Evolutionary conservation across 2,888 invertebrate species (phyloP), one percentile per base, ranked within the genome.

Genomic region (Rugalucina vietnamica): DNA sequence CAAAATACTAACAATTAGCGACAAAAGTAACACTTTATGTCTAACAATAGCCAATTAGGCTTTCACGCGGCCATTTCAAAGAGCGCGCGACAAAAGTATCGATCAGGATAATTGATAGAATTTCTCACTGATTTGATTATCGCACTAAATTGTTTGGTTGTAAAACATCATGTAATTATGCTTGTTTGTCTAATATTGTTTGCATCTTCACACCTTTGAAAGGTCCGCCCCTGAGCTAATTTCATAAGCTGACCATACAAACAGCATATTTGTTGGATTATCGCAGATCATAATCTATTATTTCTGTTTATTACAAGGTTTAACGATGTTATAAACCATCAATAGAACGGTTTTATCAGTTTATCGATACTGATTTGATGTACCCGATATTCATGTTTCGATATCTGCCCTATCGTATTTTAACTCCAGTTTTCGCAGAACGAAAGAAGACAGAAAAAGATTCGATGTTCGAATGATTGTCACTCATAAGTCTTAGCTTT

Each of bases 71-170:
- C 34, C 4, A 37, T 34, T 43, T 54, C 76, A 76, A 76, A 76
- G 54, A 39, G 27, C 24, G 60, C 37, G 76, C 37, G 76, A 65
- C 43, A 43, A 76, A 60, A 65, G 76, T 65, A 69, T 76, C 43
- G 60, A 76, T 76, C 43, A 39, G 3, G 10, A 29, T 76, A 76
- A 76, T 76, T 21, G 60, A 27, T 43, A 60, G 76, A 37, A 76
- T 76, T 76, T 76, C 76, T 60, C 76, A 65, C 65, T 34, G 34
- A 60, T 54, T 37, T 76, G 76, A 39, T 72, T 29, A 43, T 72
- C 65, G 21, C 65, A 34, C 34, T 1, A 34, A 18, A 65, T 34
- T 65, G 21, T 4, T 34, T 4, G 34, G 34, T 65, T 65, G 65
- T 65, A 65, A 57, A 65, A 65, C 65, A 65, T 65, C 65, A 10